These are phyloP conservation scores for Hemicentrotus pulcherrimus DNA, from an alignment of 35 echinoderm and acorn worm genomes.

Conservation along the genomic window DNA sequence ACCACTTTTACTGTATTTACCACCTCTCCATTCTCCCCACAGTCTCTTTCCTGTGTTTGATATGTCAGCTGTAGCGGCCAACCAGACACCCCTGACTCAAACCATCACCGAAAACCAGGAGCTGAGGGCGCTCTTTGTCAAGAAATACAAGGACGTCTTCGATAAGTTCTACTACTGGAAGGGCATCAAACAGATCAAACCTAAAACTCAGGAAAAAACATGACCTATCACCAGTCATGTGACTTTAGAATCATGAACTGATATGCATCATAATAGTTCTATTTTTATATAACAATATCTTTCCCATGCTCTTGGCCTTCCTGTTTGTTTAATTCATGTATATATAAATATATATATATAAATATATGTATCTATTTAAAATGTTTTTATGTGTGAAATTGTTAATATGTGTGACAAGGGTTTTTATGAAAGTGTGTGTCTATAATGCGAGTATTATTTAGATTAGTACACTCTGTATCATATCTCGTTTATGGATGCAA, in stretches of 20 bases:
- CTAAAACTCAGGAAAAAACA: constrained; percentile 45
- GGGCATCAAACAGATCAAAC: constrained; percentile 84
- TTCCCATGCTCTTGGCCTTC: neutral
- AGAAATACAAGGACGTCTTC: constrained; percentile 92
- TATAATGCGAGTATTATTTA: neutral
- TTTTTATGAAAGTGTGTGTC: neutral
- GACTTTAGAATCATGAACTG: neutral
- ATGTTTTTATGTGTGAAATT: neutral
- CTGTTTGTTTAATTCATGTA: neutral
- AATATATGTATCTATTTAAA: neutral
- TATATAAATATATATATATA: too few species aligned
- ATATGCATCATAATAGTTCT: neutral
- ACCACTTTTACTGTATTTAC: neutral
- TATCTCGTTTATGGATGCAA: neutral
- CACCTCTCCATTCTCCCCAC: constrained; percentile 22
- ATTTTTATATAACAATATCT: neutral
- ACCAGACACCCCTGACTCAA: constrained; percentile 78
- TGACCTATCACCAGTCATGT: neutral
- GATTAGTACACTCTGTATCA: neutral
- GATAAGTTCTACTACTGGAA: constrained; percentile 97
- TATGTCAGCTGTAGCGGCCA: constrained; percentile 86
- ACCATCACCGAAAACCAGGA: constrained; percentile 68
- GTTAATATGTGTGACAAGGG: neutral
- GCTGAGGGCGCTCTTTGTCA: constrained; percentile 68
- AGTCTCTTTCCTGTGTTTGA: constrained; percentile 92